Percentiles rank a stretch among this genome's conserved stretches.
These are phyloP conservation scores for Micronycteris hirsuta DNA, from an alignment of 2,113 vertebrate genomes.

Conservation along the genomic window DNA sequence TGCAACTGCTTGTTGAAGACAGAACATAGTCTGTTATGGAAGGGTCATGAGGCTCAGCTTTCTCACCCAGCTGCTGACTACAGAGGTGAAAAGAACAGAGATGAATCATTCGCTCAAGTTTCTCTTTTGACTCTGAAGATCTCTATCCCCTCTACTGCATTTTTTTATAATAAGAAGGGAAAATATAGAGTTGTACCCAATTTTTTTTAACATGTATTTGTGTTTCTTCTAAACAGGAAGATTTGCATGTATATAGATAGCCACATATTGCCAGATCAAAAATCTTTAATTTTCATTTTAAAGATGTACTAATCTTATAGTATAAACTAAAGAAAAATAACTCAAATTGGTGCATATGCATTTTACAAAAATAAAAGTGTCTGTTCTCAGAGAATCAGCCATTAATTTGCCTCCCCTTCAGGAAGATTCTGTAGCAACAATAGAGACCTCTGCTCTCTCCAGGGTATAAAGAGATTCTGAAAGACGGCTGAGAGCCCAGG, in stretches of 20 bases:
- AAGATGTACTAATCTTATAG: neutral
- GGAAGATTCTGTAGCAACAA: neutral
- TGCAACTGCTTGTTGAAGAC: neutral
- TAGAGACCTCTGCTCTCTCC: neutral
- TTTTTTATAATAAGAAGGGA: neutral
- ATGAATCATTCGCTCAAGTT: neutral
- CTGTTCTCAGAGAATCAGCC: neutral
- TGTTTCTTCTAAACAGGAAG: conserved; percentile 23
- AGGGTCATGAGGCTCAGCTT: conserved; percentile 28
- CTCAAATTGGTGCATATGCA: neutral
- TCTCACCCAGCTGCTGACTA: conserved; percentile 4
- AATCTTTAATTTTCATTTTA: conserved; percentile 51
- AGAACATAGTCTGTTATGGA: neutral
- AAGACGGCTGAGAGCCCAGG: neutral
- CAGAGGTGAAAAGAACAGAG: conserved; percentile 13
- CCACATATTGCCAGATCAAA: neutral
- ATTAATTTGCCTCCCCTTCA: neutral
- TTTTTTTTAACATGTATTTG: conserved; percentile 10
- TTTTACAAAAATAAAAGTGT: conserved; percentile 27
- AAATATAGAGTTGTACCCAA: neutral
- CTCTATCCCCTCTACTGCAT: neutral
- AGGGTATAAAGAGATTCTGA: neutral
- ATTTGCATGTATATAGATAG: neutral
- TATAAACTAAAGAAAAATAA: conserved; percentile 43
- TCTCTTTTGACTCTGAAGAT: conserved; percentile 27